These are phyloP conservation scores for Megaleporinus macrocephalus DNA, from an alignment of 2,113 vertebrate genomes.

Conservation along the genomic window DNA sequence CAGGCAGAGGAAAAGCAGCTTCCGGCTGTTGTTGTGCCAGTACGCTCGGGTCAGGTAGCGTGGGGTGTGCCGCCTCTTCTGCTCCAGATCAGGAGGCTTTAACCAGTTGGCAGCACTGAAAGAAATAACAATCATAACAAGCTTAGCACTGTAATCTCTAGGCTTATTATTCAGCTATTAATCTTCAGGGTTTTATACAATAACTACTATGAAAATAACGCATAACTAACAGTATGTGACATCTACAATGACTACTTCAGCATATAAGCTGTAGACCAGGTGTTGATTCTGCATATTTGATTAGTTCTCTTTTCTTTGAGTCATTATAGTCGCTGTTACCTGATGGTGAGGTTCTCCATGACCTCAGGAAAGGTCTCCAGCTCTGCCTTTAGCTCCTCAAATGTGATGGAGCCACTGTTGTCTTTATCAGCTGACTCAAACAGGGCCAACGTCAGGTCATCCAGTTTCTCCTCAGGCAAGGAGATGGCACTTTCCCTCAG, in stretches of 20 bases:
- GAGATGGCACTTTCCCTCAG: constrained; percentile 86
- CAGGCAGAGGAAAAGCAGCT: constrained; percentile 77
- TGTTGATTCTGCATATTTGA: background rate
- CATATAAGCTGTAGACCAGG: too few relatives aligned
- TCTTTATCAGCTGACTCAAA: constrained; percentile 87
- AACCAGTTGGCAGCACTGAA: constrained; percentile 86
- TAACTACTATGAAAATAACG: background rate
- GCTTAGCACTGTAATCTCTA: background rate
- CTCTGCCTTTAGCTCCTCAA: constrained; percentile 86
- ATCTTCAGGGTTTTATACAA: background rate
- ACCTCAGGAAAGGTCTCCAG: constrained; percentile 86
- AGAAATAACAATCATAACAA: background rate
- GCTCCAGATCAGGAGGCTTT: constrained; percentile 69
- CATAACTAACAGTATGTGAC: too few relatives aligned
- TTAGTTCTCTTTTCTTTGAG: background rate
- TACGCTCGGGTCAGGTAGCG: constrained; percentile 77
- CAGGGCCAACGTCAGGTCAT: constrained; percentile 81
- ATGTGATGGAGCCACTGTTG: constrained; percentile 86
- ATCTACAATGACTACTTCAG: too few relatives aligned
- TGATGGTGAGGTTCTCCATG: constrained; percentile 91
- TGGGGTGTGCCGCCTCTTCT: constrained; percentile 60
- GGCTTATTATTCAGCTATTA: background rate
- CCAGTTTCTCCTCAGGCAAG: constrained; percentile 85
- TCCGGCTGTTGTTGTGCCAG: constrained; percentile 84
- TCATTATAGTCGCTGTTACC: constrained; percentile 65